These are phyloP conservation scores for Macrophya alboannulata DNA, from an alignment of 2,888 invertebrate species.

Conservation along the genomic window DNA sequence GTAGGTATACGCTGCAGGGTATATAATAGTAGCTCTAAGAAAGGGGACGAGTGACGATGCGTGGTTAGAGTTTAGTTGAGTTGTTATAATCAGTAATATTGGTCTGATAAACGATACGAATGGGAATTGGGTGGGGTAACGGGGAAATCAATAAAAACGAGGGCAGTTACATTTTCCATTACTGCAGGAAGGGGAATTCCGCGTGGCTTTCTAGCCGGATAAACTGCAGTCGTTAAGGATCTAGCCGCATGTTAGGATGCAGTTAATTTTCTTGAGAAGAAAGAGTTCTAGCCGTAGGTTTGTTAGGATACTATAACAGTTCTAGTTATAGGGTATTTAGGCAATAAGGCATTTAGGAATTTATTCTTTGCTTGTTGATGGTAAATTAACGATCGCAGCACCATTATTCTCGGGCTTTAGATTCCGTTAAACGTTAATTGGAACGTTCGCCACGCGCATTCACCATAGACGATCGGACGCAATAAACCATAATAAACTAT, in stretches of 20 bases:
- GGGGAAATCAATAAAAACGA: conserved; percentile 21
- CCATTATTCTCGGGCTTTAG: conserved; percentile 49
- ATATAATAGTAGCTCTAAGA: conserved; percentile 4
- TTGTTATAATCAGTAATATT: conserved; percentile 35
- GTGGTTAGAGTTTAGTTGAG: conserved; percentile 4
- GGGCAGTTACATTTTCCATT: conserved; percentile 33
- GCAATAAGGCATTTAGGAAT: conserved; percentile 42
- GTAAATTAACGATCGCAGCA: conserved; percentile 45
- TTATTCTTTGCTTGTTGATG: conserved; percentile 36
- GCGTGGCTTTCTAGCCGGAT: conserved; percentile 33
- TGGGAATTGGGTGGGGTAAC: conserved; percentile 25
- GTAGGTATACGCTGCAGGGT: not conserved
- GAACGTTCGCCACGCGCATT: conserved; percentile 54
- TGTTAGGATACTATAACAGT: not conserved
- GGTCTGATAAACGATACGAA: conserved; percentile 18
- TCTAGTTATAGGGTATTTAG: conserved; percentile 46
- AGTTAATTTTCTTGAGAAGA: conserved; percentile 33
- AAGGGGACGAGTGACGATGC: conserved; percentile 13
- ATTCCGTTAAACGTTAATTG: conserved; percentile 55
- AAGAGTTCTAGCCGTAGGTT: conserved; percentile 13
- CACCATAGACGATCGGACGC: conserved; percentile 39
- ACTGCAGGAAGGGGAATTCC: not conserved
- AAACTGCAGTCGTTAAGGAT: conserved; percentile 40
- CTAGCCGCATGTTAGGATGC: conserved; percentile 3
- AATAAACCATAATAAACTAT: conserved; percentile 51